Base-by-base conservation (phyloP, 2,888 invertebrate species). In the Zaprionus lineosus region DNA sequence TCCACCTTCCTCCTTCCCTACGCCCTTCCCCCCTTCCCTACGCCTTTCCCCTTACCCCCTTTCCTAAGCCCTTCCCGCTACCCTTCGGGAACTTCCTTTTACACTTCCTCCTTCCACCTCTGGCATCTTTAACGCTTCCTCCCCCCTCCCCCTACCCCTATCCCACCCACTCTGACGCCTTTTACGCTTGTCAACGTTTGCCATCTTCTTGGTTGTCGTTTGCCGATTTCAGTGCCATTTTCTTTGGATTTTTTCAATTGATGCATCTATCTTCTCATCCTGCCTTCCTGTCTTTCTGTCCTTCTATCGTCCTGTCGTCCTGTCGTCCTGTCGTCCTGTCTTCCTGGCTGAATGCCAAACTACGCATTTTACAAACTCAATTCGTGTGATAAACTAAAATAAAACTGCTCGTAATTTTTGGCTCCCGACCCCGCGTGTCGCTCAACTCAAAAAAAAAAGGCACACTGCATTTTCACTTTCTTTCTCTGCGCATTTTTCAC, bases 361-460 rank as follows among this genome's bases (percentile, higher is more conserved):
- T 66, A 51, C 36, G 77, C 81, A 81, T 73, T 84, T 81, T 57
- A 36, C 74, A 60, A 84, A 71, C 78, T 74, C 78, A 71, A 84
- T 78, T 81, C 84, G 71, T 84, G 82, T 51, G 74, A 68, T 74
- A 82, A 78, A 82, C 78, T 84, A 63, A 84, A 84, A 82, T 70
- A 84, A 78, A 78, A 84, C 78, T 73, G 55, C 66, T 63, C 57
- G 62, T 68, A 62, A 68, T 75, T 62, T 82, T 61, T 75, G 41
- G 19, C 24, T n/a, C n/a, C n/a, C n/a, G n/a, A n/a, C n/a, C n/a
- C n/a, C n/a, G n/a, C n/a, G n/a, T n/a, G n/a, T n/a, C n/a, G n/a
- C n/a, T n/a, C n/a, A n/a, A 24, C 8, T 24, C 24, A 24, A 2
- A 24, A 24, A 7, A n/a, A 24, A 24, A 24, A 4, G 24, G 6